Evolutionary conservation across 2,113 vertebrate species (phyloP).

Genomic region (Passer domesticus): DNA sequence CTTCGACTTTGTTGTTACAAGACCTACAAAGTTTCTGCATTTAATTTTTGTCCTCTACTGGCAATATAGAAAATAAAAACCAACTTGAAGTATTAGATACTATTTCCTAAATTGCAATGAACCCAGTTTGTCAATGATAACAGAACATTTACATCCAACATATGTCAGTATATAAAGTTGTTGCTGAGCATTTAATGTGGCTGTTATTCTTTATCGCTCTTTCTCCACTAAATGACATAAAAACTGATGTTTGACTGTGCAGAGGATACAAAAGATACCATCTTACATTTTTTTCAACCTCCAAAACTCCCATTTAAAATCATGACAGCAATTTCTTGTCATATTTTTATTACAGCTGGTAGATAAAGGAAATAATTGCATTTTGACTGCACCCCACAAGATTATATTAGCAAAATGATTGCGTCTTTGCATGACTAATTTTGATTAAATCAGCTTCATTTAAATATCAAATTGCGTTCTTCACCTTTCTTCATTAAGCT

Average conservation of each 20-base stretch:
- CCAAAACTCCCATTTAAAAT: conserved; percentile 10
- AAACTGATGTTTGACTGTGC: background rate
- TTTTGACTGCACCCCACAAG: conserved; percentile 46
- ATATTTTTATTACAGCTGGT: conserved; percentile 66
- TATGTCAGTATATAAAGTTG: conserved; percentile 17
- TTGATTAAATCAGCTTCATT: conserved; percentile 69
- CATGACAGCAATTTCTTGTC: background rate
- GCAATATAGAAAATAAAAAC: background rate
- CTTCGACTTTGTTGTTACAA: background rate
- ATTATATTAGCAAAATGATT: conserved; percentile 59
- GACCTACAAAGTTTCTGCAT: background rate
- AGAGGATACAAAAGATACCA: background rate
- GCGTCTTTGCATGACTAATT: conserved; percentile 64
- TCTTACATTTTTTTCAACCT: background rate
- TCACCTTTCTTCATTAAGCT: conserved; percentile 44
- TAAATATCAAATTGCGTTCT: conserved; percentile 63
- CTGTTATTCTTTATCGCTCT: background rate
- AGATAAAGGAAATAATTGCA: conserved; percentile 60
- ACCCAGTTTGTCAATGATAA: background rate
- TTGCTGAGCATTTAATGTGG: conserved; percentile 18
- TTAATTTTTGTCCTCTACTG: background rate
- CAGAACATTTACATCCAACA: background rate
- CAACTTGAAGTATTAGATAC: background rate
- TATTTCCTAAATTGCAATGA: background rate
- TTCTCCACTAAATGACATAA: background rate